These are phyloP conservation scores for Phaethon lepturus DNA, from an alignment of 2,113 vertebrate species.

Conservation along the genomic window DNA sequence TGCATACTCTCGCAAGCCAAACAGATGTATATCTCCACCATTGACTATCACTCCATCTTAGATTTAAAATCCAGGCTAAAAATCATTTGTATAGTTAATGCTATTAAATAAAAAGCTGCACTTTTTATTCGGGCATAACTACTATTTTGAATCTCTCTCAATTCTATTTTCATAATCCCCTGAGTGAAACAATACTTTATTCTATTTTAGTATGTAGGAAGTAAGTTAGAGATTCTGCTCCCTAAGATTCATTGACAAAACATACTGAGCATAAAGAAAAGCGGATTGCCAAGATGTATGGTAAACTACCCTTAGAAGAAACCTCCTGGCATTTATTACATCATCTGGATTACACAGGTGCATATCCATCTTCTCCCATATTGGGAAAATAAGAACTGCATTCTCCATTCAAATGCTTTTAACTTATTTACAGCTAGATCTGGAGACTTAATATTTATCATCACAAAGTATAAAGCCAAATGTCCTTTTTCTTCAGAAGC, in stretches of 20 bases:
- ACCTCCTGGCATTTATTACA: neutral
- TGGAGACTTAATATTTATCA: slow-evolving; percentile 79
- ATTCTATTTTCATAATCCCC: neutral
- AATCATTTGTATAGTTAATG: neutral
- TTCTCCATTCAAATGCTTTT: slow-evolving; percentile 51
- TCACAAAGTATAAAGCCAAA: slow-evolving; percentile 80
- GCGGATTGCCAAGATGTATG: neutral
- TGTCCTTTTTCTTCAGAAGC: slow-evolving; percentile 80
- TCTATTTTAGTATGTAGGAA: neutral
- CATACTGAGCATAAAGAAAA: neutral
- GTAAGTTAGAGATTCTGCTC: neutral
- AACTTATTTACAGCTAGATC: slow-evolving; percentile 75
- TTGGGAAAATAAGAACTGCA: slow-evolving; percentile 56
- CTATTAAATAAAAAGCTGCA: neutral
- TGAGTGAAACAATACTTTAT: neutral
- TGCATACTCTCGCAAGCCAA: neutral
- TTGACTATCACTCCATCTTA: neutral
- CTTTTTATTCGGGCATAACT: neutral
- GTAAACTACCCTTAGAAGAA: slow-evolving; percentile 2
- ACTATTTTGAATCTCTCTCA: neutral
- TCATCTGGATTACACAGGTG: slow-evolving; percentile 47
- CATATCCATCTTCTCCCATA: slow-evolving; percentile 25
- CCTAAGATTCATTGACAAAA: neutral
- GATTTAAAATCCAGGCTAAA: neutral
- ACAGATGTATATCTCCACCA: neutral